A percentile compares a stretch with the other conserved stretches of the same genome.
Conservation (phyloP, 2,113 vertebrate genomes). For the Pungitius pungitius region DNA sequence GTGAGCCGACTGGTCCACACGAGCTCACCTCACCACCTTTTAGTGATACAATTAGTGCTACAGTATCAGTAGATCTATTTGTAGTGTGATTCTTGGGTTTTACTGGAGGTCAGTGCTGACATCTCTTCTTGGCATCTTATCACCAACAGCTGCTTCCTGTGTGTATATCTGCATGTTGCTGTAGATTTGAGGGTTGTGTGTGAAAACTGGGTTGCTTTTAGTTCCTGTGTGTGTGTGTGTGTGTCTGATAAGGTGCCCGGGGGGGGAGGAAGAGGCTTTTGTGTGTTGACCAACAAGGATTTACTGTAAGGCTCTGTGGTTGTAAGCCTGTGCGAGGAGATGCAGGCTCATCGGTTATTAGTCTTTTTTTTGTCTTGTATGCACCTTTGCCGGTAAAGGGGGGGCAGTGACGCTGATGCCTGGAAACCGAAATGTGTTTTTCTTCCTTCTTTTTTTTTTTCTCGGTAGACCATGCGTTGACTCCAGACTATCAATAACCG, state of each 20-base stretch:
- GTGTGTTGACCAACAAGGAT: constrained; percentile 7
- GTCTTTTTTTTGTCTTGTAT: background rate
- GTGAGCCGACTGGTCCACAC: too few relatives aligned
- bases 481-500: background rate
- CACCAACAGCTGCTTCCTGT: constrained; percentile 59
- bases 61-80: background rate
- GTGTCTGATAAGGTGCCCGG: background rate
- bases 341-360: background rate
- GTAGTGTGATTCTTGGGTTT: background rate
- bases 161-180: background rate
- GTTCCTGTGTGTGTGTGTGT: background rate
- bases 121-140: constrained; percentile 24
- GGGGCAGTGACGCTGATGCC: background rate
- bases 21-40: too few relatives aligned
- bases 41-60: too few relatives aligned
- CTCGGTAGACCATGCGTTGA: background rate
- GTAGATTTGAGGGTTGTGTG: background rate
- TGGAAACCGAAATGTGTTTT: constrained; percentile 11
- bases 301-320: constrained; percentile 34
- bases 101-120: constrained; percentile 38
- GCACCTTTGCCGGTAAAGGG: background rate
- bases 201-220: background rate
- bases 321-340: background rate
- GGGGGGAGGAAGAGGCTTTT: constrained; percentile 45
- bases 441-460: background rate